Evolutionary conservation across 2,113 vertebrate species (phyloP), one percentile per base, ranked within the genome.

Genomic region (Electrona antarctica): DNA sequence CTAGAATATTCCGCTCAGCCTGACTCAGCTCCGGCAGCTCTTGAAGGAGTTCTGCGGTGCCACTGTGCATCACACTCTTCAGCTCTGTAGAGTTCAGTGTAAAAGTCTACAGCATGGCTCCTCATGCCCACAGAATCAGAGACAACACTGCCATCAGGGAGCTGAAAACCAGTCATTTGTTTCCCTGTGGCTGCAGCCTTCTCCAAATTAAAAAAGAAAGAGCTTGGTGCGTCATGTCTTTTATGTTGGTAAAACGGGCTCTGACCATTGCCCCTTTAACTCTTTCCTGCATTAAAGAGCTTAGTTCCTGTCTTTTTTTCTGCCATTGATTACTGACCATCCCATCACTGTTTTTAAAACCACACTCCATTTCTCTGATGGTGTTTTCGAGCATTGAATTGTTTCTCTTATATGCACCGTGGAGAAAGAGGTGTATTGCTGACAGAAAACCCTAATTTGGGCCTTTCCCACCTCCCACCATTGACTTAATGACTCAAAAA

Each of bases 401-500:
- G 28, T 9, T 12, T 9, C 29, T 3, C 21, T 41, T 33, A 28
- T 21, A 2, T 28, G 7, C 11, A 7, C n/a, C 12, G 59, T 60
- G n/a, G 11, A 21, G 10, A 29, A 6, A 29, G n/a, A 41, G 9
- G 59, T 60, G 8, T 60, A 60, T 8, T 60, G n/a, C 11, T 60
- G 59, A 3, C 7, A 29, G 33, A 60, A 33, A 6, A 60, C 29
- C 7, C 49, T 5, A 0, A 60, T 60, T 12, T 60, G 59, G 5
- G 59, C 28, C 28, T 60, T 60, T 3, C 59, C 28, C 59, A 60
- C 28, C 59, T 60, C 59, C 59, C 59, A 60, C 59, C 59, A 60
- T 41, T 61, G 59, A 9, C 59, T 61, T 33, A 61, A 41, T 4
- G 15, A 33, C 13, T 41, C 11, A 61, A 61, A 61, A 10, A 0